A percentile compares a stretch with the other conserved stretches of the same genome.
Evolutionary conservation across 2,797 vertebrate species (phyloP).

Genomic region (Sparidentex hasta): DNA sequence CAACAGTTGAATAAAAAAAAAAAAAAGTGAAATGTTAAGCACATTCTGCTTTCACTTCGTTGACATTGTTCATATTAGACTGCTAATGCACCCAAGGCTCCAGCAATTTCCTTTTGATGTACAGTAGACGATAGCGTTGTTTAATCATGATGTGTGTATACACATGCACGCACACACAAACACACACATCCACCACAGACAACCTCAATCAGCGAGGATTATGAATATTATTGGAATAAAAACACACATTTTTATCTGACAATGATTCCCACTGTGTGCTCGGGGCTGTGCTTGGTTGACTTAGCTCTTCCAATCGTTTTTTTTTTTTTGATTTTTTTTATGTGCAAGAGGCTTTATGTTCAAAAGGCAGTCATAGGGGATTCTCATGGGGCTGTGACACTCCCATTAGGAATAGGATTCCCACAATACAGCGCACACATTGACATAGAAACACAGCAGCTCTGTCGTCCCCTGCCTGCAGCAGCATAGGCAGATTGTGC

Average conservation of each 20-base stretch:
- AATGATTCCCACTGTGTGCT: conserved; percentile 48
- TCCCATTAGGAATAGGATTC: conserved; percentile 68
- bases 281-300: conserved; percentile 60
- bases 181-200: conserved; percentile 26
- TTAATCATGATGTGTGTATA: conserved; percentile 28
- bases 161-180: conserved; percentile 1
- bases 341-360: conserved; percentile 64
- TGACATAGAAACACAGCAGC: conserved; percentile 53
- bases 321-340: conserved; percentile 42
- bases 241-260: conserved; percentile 28
- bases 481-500: conserved; percentile 45
- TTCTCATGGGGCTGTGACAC: conserved; percentile 67
- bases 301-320: conserved; percentile 53
- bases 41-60: background rate
- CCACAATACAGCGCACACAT: conserved; percentile 52
- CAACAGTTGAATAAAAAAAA: conserved; percentile 21
- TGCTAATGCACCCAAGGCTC: conserved; percentile 20
- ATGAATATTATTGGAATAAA: conserved; percentile 58
- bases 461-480: conserved; percentile 44
- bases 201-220: conserved; percentile 53
- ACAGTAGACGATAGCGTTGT: conserved; percentile 12
- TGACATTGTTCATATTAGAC: conserved; percentile 51
- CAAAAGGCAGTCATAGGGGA: conserved; percentile 59
- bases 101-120: conserved; percentile 36
- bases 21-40: conserved; percentile 22